These are phyloP conservation scores for Pseudotriccus pelzelni DNA, from an alignment of 2,797 vertebrate species.

Conservation along the genomic window DNA sequence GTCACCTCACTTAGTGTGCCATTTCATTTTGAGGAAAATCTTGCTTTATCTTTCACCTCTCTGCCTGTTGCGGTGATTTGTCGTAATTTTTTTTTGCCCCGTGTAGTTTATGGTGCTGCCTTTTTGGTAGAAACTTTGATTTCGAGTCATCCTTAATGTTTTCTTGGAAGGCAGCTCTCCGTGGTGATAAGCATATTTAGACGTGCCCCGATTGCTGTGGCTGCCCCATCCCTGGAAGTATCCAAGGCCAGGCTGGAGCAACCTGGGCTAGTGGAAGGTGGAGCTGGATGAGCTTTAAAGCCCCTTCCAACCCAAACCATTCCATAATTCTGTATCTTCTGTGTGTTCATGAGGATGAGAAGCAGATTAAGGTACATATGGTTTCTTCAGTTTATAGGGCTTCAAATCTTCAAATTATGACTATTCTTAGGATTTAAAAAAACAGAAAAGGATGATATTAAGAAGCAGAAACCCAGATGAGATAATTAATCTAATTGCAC, in stretches of 20 bases:
- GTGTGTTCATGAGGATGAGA: neutral
- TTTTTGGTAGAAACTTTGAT: neutral
- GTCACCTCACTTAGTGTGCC: neutral
- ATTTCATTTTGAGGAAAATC: neutral
- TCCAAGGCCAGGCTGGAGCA: neutral
- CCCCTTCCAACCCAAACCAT: neutral
- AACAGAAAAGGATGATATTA: neutral
- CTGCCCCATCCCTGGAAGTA: neutral
- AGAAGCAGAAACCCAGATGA: neutral
- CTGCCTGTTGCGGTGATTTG: neutral
- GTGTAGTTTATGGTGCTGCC: neutral
- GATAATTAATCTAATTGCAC: neutral
- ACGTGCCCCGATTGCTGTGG: neutral
- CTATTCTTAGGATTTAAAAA: neutral
- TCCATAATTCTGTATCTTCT: neutral
- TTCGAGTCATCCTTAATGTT: neutral
- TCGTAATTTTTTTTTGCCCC: accelerated
- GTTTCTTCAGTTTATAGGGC: neutral
- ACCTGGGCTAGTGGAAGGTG: neutral
- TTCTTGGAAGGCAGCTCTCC: neutral
- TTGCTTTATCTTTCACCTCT: neutral
- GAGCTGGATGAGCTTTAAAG: neutral
- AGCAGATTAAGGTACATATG: neutral
- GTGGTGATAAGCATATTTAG: neutral
- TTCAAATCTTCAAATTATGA: neutral